Base-by-base conservation (phyloP, 2,113 vertebrate genomes). In the Spermophilus dauricus region DNA sequence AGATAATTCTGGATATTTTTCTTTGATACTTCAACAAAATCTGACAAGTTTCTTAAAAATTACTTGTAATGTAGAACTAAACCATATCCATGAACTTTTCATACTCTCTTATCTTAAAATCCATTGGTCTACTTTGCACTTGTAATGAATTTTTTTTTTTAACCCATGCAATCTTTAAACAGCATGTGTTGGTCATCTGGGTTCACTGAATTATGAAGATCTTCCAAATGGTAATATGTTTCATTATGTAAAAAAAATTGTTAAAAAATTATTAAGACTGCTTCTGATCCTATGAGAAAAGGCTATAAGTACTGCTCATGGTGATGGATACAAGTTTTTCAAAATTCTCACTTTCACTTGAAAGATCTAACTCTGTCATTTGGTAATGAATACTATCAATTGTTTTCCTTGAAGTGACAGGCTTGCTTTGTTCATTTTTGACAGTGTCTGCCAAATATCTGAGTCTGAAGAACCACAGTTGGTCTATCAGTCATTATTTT, bases 291-390 rank as follows among this genome's bases (percentile, higher is more conserved):
- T 45, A 83, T 56, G 11, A 80, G 65, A 78, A 94, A 80, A 94
- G 86, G 14, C 61, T 95, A 37, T 28, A 75, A 75, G 30, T 42
- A 95, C 17, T 95, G 37, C 16, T 86, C 17, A 42, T 73, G 61
- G 72, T 51, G 24, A 39, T 24, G 4, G 39, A 85, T 37, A 48
- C 1, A 92, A 32, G 18, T 83, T 77, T 78, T 78, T 37, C 42
- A 92, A 97, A 92, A 61, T 67, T 78, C 28, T 92, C 13, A 72
- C 61, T 90, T 81, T 88, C 67, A 77, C 51, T 91, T 45, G 37
- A 83, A 72, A 93, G 51, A 73, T 30, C 13, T 67, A 56, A 84
- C 20, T 70, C 86, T 81, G 30, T 87, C 42, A 85, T n/a, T 51
- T 95, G 37, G n/a, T 85, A 76, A 93, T 20, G 76, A 96, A 91